Conservation (phyloP, 2,797 vertebrate genomes). For the Microctenopoma stevenorrisi region DNA sequence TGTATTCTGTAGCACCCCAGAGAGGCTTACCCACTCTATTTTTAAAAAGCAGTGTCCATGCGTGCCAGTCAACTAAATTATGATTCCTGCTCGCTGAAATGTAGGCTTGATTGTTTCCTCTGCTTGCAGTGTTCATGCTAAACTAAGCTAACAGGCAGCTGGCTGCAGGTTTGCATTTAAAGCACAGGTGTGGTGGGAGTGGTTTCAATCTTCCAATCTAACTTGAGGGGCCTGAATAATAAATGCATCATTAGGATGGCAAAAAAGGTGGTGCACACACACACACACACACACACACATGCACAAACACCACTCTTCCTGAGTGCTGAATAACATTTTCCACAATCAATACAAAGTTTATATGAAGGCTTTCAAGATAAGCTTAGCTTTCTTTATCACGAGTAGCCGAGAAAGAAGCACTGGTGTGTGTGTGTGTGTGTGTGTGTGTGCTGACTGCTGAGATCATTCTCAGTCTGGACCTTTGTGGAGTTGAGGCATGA, state of each 20-base stretch:
- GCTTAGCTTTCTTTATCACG: constrained; percentile 61
- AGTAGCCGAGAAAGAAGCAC: neutral
- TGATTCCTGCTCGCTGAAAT: neutral
- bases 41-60: constrained; percentile 26
- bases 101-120: neutral
- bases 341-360: constrained; percentile 67
- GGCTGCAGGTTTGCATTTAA: neutral
- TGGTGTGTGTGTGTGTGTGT: constrained; percentile 25
- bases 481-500: constrained; percentile 55
- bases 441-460: constrained; percentile 28
- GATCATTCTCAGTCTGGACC: constrained; percentile 41
- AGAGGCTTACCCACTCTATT: constrained; percentile 45
- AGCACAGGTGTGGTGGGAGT: neutral
- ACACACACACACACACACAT: neutral
- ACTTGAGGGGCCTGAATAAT: neutral
- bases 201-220: too few relatives aligned
- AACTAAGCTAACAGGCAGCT: too few relatives aligned
- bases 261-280: neutral
- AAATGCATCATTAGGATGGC: neutral
- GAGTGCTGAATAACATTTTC: constrained; percentile 52
- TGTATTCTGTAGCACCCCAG: constrained; percentile 23
- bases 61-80: constrained; percentile 6
- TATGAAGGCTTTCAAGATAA: constrained; percentile 66
- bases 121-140: neutral
- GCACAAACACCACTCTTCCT: constrained; percentile 11